Conservation (phyloP, 1,140 invertebrate species). For the Aphaenogaster ashmeadi region DNA sequence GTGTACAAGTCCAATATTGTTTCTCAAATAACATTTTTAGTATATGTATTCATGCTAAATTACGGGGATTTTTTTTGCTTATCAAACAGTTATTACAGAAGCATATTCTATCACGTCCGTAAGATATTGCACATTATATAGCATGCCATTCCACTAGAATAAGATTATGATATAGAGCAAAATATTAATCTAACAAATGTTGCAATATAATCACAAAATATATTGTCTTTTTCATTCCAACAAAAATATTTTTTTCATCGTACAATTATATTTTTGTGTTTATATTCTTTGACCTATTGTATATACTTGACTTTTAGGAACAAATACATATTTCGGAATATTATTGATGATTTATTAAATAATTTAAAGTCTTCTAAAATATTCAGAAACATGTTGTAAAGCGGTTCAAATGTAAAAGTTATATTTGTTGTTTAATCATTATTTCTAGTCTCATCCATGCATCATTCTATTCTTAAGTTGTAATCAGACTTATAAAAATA, state of each 20-base stretch:
- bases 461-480: neutral
- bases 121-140: conserved; percentile 44
- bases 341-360: conserved; percentile 8
- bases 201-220: conserved; percentile 41
- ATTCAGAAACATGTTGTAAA: conserved; percentile 12
- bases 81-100: conserved; percentile 59
- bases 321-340: conserved; percentile 19
- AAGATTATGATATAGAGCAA: conserved; percentile 26
- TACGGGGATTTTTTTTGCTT: conserved; percentile 29
- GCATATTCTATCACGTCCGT: conserved; percentile 2
- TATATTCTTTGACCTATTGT: neutral
- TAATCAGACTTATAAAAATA: conserved; percentile 21
- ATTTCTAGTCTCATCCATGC: neutral
- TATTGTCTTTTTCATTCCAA: conserved; percentile 14
- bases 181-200: conserved; percentile 50
- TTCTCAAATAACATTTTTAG: conserved; percentile 21
- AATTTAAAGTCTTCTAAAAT: neutral
- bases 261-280: conserved; percentile 13
- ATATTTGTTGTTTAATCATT: neutral
- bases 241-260: conserved; percentile 35
- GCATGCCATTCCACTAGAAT: conserved; percentile 33
- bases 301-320: conserved; percentile 28
- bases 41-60: neutral
- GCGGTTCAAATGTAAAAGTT: neutral
- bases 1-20: conserved; percentile 28